Percentiles rank a stretch among this genome's conserved stretches.
phyloP scores from a whole-genome alignment of 2,113 vertebrate species.

The Phylloscopus trochiloides region DNA sequence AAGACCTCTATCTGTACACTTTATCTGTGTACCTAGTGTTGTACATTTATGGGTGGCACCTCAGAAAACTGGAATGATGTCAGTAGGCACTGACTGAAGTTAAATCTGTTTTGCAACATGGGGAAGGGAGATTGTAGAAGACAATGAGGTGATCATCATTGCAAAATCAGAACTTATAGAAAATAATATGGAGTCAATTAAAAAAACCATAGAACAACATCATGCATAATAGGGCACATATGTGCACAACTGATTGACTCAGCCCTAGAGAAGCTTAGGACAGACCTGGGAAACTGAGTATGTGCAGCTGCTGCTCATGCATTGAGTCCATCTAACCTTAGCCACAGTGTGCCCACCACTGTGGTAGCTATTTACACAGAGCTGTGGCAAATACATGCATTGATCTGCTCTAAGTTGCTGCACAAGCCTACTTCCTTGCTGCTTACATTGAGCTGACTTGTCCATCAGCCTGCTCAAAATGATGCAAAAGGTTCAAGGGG shows the following conservation, averaged over 20 bases:
- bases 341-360: neutral
- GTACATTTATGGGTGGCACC: neutral
- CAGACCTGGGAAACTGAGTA: neutral
- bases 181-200: neutral
- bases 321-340: neutral
- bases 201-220: neutral
- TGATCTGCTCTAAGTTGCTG: neutral
- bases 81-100: neutral
- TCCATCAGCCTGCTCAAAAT: neutral
- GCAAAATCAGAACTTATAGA: neutral
- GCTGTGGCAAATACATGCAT: neutral
- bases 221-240: neutral
- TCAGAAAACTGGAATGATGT: neutral
- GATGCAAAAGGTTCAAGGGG: neutral
- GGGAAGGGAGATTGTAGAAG: neutral
- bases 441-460: neutral
- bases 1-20: neutral
- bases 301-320: neutral
- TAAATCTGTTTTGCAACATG: neutral
- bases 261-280: neutral
- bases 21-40: neutral
- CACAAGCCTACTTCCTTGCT: neutral
- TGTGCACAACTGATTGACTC: neutral
- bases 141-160: neutral
- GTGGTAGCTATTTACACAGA: neutral